Evolutionary conservation across 2,113 vertebrate species (phyloP), one percentile per base, ranked within the genome.

Genomic region (Chloebia gouldiae): DNA sequence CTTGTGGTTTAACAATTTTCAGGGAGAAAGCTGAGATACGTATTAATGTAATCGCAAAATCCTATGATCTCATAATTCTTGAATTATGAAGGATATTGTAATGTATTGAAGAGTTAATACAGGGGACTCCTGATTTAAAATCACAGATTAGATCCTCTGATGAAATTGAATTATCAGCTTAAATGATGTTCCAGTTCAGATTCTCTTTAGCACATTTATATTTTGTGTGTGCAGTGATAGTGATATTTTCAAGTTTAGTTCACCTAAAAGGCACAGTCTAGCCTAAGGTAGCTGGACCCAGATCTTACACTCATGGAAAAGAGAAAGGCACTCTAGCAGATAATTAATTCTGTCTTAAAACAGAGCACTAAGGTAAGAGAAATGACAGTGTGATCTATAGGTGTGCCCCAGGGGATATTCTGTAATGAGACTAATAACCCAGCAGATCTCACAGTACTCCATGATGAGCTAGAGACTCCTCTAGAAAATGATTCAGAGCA

Each of bases 311-410:
- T 64, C 37, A 49, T 3, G 3, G 70, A 81, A 53, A 9, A 69
- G 30, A 81, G 9, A 93, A 33, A 89, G 21, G 20, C 35, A 76
- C 7, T 7, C 4, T 39, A 79, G 66, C 24, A 93, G 70, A 65
- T 73, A 88, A 90, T 93, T 69, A 91, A 80, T 85, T 90, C 53
- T 94, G 40, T 80, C 66, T 95, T 94, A 66, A 84, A 88, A 54
- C 42, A 82, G 95, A 93, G 27, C 25, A 69, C 33, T 59, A 77
- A 72, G 37, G 82, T 76, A 77, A 86, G 45, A 89, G 33, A 47
- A 86, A 68, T 92, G 92, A 94, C 85, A 88, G 44, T 54, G 42
- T 95, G 37, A 94, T 95, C 50, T 88, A 93, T 86, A 61, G 25
- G 22, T 92, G 33, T 77, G 88, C 92, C 71, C 31, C 82, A 59